Conservation (phyloP, 1,140 invertebrate species). For the Nomia melanderi region DNA sequence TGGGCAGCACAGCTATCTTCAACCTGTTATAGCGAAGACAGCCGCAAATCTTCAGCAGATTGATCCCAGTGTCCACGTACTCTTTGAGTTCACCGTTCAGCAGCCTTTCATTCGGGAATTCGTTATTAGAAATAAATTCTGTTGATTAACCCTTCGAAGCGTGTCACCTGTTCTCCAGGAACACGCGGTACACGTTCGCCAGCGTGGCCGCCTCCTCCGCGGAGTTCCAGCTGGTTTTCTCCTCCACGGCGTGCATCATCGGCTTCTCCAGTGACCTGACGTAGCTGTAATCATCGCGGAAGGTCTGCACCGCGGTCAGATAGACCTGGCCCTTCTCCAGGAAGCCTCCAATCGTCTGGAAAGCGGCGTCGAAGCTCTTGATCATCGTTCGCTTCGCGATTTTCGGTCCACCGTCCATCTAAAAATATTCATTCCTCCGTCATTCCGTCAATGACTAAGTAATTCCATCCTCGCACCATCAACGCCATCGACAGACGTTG, state of each 20-base stretch:
- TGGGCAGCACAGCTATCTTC: conserved; percentile 53
- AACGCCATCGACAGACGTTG: conserved; percentile 21
- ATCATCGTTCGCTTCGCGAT: conserved; percentile 29
- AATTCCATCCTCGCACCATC: conserved; percentile 29
- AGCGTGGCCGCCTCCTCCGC: conserved; percentile 52
- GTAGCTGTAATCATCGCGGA: conserved; percentile 8
- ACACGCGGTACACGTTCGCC: conserved; percentile 45
- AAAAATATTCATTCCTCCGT: neutral
- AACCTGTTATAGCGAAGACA: conserved; percentile 38
- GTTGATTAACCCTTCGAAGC: neutral
- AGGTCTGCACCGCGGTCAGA: conserved; percentile 46
- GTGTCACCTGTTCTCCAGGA: conserved; percentile 61
- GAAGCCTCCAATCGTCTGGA: conserved; percentile 42
- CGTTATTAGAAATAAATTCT: neutral
- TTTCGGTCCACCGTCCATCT: conserved; percentile 24
- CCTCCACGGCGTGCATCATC: conserved; percentile 38
- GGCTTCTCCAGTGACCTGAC: conserved; percentile 48
- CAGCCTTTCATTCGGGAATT: conserved; percentile 32
- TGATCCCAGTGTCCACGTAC: conserved; percentile 51
- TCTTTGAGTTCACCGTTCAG: conserved; percentile 55
- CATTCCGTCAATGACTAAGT: too few species aligned
- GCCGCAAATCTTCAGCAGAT: conserved; percentile 51
- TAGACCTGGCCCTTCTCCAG: conserved; percentile 56
- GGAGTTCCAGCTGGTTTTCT: conserved; percentile 44
- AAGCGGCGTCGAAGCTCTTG: conserved; percentile 51